These are phyloP conservation scores for Diloba caeruleocephala DNA, from an alignment of 2,888 invertebrate genomes.

Conservation along the genomic window DNA sequence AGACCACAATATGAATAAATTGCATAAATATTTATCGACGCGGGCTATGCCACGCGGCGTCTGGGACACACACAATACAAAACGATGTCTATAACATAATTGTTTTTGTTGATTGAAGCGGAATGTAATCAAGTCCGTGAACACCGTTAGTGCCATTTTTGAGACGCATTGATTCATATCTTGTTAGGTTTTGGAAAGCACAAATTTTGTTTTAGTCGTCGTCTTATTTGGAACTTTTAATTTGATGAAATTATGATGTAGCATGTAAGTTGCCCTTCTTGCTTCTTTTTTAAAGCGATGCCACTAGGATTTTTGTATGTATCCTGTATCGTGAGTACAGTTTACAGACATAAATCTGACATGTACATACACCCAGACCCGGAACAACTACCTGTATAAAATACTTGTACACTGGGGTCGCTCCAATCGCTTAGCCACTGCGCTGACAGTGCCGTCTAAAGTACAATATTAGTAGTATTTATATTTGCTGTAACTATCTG, in stretches of 20 bases:
- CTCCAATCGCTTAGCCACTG: too few species aligned
- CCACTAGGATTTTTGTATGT: too few species aligned
- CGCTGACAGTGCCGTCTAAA: too few species aligned
- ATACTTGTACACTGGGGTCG: too few species aligned
- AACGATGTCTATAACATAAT: constrained; percentile 83
- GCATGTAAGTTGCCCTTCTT: too few species aligned
- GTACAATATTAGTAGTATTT: too few species aligned
- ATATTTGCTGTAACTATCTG: too few species aligned
- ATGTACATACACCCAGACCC: too few species aligned
- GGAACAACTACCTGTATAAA: too few species aligned
- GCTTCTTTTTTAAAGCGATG: too few species aligned
- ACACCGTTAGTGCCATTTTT: constrained; percentile 84
- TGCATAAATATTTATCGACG: constrained; percentile 85
- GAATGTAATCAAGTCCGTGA: constrained; percentile 76
- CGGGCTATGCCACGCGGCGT: constrained; percentile 77
- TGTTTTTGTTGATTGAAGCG: constrained; percentile 82
- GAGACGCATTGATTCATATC: constrained; percentile 64
- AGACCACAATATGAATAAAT: constrained; percentile 81
- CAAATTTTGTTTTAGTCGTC: constrained; percentile 4
- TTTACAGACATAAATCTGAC: too few species aligned
- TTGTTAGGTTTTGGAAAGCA: constrained; percentile 38
- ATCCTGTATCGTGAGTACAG: too few species aligned
- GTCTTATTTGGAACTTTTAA: constrained; percentile 1
- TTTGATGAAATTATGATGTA: constrained; percentile 4
- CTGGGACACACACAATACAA: constrained; percentile 71